These are phyloP conservation scores for Macrobrachium rosenbergii DNA, from an alignment of 1,140 invertebrate genomes.

Conservation along the genomic window DNA sequence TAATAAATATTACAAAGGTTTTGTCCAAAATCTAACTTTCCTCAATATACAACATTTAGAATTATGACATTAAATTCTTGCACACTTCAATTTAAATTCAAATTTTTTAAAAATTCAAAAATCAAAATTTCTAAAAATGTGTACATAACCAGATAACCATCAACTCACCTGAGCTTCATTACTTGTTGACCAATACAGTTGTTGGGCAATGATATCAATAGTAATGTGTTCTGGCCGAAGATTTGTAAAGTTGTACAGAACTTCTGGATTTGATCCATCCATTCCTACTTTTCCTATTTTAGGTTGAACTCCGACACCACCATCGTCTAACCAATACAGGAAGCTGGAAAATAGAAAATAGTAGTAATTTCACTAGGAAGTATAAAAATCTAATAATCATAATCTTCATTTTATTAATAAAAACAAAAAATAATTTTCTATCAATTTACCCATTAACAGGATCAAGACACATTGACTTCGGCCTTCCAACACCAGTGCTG, in stretches of 20 bases:
- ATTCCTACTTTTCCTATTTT: slow-evolving; percentile 95
- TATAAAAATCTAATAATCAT: not conserved
- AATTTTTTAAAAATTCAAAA: not conserved
- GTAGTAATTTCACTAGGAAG: not conserved
- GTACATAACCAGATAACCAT: not conserved
- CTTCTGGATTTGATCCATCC: slow-evolving; percentile 81
- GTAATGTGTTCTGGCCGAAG: slow-evolving; percentile 84
- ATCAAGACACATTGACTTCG: slow-evolving; percentile 89
- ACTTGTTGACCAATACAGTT: slow-evolving; percentile 88
- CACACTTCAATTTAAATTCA: too few relatives aligned
- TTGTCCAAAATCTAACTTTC: too few relatives aligned
- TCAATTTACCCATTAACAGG: slow-evolving; percentile 84
- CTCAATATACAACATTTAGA: too few relatives aligned
- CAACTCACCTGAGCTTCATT: slow-evolving; percentile 78
- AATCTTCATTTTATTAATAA: not conserved
- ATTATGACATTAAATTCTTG: too few relatives aligned
- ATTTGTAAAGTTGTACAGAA: slow-evolving; percentile 58
- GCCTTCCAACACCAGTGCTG: slow-evolving; percentile 86
- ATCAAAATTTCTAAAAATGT: slow-evolving; percentile 9
- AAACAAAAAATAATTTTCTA: not conserved
- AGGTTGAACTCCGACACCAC: slow-evolving; percentile 87
- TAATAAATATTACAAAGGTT: too few relatives aligned
- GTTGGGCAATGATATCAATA: slow-evolving; percentile 86
- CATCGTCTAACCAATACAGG: slow-evolving; percentile 96
- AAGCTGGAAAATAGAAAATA: slow-evolving; percentile 74